Percentiles rank a stretch among this genome's conserved stretches.
Conservation (phyloP, 2,888 invertebrate genomes). For the Lepas anatifera region DNA sequence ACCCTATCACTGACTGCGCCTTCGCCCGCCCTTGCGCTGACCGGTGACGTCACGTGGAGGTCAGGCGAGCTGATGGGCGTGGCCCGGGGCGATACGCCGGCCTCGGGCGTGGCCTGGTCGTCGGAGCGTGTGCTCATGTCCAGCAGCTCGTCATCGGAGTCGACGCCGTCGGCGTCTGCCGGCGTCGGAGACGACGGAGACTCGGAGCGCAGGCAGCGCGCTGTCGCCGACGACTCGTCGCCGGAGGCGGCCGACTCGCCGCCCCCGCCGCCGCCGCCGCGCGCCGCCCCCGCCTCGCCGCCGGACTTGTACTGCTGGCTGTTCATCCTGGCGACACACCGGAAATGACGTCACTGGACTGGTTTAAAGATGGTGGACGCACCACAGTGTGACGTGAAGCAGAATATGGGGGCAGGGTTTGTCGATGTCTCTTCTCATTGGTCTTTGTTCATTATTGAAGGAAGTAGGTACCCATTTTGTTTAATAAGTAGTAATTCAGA, state of each 20-base stretch:
- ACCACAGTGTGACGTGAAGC: no score
- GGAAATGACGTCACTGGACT: no score
- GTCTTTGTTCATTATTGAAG: no score
- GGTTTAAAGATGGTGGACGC: no score
- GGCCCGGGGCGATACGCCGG: conserved; percentile 1
- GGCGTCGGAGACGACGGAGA: not conserved
- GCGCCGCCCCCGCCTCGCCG: not conserved
- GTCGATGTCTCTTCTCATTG: no score
- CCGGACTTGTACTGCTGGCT: not conserved
- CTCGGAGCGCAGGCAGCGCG: not conserved
- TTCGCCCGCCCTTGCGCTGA: not conserved
- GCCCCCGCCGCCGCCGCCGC: not conserved
- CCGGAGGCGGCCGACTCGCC: conserved; percentile 4
- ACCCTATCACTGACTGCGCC: not conserved
- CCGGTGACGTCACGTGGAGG: not conserved
- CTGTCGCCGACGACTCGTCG: not conserved
- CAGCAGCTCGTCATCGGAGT: not conserved
- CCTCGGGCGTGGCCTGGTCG: conserved; percentile 9
- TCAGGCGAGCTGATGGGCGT: not conserved
- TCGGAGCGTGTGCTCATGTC: not conserved
- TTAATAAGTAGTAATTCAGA: no score
- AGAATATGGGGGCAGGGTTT: no score
- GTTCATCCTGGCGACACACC: not conserved
- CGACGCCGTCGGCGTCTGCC: not conserved
- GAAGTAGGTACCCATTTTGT: no score